Conservation (phyloP, 2,797 vertebrate genomes). For the Strix occidentalis region DNA sequence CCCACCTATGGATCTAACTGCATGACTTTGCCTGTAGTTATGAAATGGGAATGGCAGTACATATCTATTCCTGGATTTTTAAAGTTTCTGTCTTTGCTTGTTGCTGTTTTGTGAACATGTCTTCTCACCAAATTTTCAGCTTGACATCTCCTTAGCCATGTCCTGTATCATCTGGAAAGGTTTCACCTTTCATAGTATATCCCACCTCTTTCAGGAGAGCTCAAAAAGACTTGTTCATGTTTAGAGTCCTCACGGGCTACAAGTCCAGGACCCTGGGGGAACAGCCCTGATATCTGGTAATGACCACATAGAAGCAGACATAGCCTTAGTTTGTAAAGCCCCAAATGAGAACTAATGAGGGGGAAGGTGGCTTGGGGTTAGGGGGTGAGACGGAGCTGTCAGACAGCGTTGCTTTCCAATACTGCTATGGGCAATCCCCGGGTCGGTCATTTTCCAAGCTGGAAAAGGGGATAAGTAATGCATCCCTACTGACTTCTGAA, state of each 20-base stretch:
- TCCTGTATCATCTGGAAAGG: neutral
- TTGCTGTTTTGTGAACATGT: neutral
- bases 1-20: no score
- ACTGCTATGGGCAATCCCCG: fast-evolving
- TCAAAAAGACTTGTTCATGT: neutral
- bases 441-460: neutral
- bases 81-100: neutral
- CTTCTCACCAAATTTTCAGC: neutral
- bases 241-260: neutral
- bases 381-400: neutral
- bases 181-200: neutral
- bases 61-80: neutral
- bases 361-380: neutral
- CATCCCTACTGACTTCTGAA: neutral
- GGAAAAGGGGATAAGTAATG: neutral
- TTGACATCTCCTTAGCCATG: neutral
- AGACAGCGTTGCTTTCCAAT: fast-evolving
- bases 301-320: neutral
- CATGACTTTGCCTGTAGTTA: fast-evolving
- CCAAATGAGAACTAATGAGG: neutral
- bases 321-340: neutral
- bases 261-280: neutral
- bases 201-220: neutral
- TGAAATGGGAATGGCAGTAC: neutral
- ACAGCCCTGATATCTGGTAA: neutral